phyloP scores from a whole-genome alignment of 2,113 vertebrate species.

The Forbesichthys agassizii region DNA sequence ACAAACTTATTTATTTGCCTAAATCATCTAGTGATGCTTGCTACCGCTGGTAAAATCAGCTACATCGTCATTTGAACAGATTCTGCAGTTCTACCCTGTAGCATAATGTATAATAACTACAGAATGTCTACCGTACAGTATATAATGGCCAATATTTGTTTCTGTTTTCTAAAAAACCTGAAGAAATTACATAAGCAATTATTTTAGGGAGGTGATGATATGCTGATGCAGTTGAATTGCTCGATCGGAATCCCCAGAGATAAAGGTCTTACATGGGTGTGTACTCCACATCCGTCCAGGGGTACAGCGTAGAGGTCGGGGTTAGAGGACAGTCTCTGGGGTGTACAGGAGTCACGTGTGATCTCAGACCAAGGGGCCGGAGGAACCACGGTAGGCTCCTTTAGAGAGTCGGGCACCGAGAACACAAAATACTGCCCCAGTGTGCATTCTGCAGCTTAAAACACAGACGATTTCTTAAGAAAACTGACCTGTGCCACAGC shows the following conservation, averaged over 20 bases:
- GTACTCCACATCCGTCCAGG: constrained; percentile 52
- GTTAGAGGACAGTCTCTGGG: constrained; percentile 48
- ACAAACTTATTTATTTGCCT: no score
- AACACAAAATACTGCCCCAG: constrained; percentile 49
- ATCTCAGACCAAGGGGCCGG: constrained; percentile 1
- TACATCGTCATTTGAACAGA: no score
- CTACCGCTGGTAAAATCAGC: no score
- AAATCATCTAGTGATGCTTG: no score
- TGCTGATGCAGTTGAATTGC: no score
- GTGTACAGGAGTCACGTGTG: constrained; percentile 29
- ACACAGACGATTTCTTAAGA: not conserved
- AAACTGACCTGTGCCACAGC: not conserved
- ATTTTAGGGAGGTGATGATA: not conserved
- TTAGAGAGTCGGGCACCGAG: constrained; percentile 35
- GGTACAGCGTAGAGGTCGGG: constrained; percentile 50
- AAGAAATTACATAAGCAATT: not conserved
- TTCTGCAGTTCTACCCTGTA: no score
- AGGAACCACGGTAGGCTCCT: constrained; percentile 23
- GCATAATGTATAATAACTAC: no score
- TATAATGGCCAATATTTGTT: no score
- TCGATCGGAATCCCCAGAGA: not conserved
- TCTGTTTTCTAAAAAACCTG: no score
- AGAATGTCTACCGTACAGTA: no score
- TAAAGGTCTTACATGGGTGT: constrained; percentile 38
- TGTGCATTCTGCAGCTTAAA: constrained; percentile 40